Conservation (phyloP, 1,140 invertebrate species). For the Prorops nasuta region DNA sequence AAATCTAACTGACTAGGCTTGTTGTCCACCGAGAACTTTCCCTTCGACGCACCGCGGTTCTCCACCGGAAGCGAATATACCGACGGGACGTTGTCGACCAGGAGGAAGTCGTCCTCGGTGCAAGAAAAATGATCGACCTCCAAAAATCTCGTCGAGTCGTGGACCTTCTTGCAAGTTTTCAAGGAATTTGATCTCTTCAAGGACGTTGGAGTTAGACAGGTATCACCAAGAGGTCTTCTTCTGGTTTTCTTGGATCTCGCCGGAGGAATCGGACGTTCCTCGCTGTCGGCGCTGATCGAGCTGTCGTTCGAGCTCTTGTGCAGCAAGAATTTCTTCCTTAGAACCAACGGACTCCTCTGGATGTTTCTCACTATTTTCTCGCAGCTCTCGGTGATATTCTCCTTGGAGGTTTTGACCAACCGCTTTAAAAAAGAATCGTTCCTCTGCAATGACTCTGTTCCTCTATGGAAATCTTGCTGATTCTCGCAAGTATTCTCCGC, state of each 20-base stretch:
- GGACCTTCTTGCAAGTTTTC: too few species aligned
- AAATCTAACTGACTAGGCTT: background rate
- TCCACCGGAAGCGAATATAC: background rate
- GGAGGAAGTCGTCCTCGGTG: background rate
- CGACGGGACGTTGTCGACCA: background rate
- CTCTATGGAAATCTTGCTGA: constrained; percentile 1
- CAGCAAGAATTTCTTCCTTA: constrained; percentile 24
- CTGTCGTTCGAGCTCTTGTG: constrained; percentile 16
- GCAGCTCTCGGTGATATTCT: constrained; percentile 31
- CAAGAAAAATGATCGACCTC: too few species aligned
- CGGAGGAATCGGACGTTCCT: constrained; percentile 29
- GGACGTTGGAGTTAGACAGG: background rate
- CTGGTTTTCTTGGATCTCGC: constrained; percentile 12
- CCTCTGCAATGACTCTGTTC: background rate
- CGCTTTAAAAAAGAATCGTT: constrained; percentile 36
- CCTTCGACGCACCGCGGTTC: too few species aligned
- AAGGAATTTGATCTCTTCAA: background rate
- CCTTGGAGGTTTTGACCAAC: constrained; percentile 30
- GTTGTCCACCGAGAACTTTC: too few species aligned
- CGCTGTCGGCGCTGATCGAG: constrained; percentile 12
- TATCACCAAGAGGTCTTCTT: background rate
- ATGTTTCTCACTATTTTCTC: constrained; percentile 38
- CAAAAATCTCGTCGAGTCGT: too few species aligned
- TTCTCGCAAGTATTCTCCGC: background rate
- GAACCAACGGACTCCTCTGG: constrained; percentile 25